These are phyloP conservation scores for Aythya baeri DNA, from an alignment of 2,113 vertebrate species.

Conservation along the genomic window DNA sequence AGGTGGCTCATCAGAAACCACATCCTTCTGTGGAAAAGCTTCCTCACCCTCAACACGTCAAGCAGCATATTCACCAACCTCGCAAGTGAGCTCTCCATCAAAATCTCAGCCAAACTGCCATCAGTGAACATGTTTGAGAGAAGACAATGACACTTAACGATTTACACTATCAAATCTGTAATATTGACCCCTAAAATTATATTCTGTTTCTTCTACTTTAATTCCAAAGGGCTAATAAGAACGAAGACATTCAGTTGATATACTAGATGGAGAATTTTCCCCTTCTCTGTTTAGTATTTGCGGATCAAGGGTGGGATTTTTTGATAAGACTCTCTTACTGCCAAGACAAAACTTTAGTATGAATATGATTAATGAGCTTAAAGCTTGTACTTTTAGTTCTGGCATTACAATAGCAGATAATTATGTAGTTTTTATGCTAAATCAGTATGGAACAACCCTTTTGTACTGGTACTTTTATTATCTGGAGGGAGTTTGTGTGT, in stretches of 20 bases:
- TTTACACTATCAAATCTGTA: not conserved
- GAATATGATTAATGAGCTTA: not conserved
- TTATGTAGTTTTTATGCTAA: slow-evolving; percentile 24
- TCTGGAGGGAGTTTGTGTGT: not conserved
- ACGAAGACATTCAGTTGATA: not conserved
- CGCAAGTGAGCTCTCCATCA: slow-evolving; percentile 85
- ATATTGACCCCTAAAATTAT: slow-evolving; percentile 14
- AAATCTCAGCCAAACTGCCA: not conserved
- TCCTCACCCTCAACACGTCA: slow-evolving; percentile 81
- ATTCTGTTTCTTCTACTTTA: slow-evolving; percentile 17
- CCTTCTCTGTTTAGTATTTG: not conserved
- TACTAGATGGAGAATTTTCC: not conserved
- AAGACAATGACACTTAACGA: not conserved
- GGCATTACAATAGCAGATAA: not conserved
- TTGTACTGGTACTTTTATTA: not conserved
- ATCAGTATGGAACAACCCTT: not conserved
- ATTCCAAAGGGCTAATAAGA: slow-evolving; percentile 23
- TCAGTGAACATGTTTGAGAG: not conserved
- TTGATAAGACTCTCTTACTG: not conserved
- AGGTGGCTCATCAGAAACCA: slow-evolving; percentile 99
- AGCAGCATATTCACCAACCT: slow-evolving; percentile 96
- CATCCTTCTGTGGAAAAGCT: slow-evolving; percentile 91
- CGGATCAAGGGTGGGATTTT: not conserved
- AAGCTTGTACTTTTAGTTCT: slow-evolving; percentile 17
- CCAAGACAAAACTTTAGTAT: not conserved